These are phyloP conservation scores for Neogale vison DNA, from an alignment of 2,113 vertebrate species.

Conservation along the genomic window DNA sequence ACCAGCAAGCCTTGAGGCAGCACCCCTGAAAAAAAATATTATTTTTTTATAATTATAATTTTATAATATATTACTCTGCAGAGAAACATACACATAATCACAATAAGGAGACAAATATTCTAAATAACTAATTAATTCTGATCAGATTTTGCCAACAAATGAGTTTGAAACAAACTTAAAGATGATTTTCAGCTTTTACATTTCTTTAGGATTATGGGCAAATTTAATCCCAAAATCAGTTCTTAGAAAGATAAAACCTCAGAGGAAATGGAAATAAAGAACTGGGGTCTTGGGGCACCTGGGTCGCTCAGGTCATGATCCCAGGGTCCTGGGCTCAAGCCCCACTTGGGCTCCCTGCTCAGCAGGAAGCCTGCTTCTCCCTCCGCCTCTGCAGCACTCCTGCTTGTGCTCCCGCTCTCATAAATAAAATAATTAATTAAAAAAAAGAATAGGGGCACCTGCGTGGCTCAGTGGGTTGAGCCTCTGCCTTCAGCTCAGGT, in stretches of 20 bases:
- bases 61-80: not conserved
- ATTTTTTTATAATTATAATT: not conserved
- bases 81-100: not conserved
- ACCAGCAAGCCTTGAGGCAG: not conserved
- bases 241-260: not conserved
- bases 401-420: not conserved
- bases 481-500: too few species aligned
- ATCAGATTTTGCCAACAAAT: constrained; percentile 37
- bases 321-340: not conserved
- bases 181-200: constrained; percentile 1
- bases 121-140: constrained; percentile 15
- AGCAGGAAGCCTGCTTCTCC: not conserved
- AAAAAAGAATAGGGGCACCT: not conserved
- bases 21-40: not conserved
- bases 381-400: not conserved
- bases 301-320: not conserved
- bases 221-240: not conserved
- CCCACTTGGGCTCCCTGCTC: not conserved
- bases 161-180: constrained; percentile 7
- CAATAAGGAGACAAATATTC: not conserved
- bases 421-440: not conserved
- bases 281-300: not conserved
- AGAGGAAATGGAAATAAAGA: not conserved
- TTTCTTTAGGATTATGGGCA: not conserved
- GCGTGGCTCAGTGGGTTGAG: too few species aligned